A percentile compares a stretch with the other conserved stretches of the same genome.
Conservation (phyloP, 2,113 vertebrate genomes). For the Dinomys branickii region DNA sequence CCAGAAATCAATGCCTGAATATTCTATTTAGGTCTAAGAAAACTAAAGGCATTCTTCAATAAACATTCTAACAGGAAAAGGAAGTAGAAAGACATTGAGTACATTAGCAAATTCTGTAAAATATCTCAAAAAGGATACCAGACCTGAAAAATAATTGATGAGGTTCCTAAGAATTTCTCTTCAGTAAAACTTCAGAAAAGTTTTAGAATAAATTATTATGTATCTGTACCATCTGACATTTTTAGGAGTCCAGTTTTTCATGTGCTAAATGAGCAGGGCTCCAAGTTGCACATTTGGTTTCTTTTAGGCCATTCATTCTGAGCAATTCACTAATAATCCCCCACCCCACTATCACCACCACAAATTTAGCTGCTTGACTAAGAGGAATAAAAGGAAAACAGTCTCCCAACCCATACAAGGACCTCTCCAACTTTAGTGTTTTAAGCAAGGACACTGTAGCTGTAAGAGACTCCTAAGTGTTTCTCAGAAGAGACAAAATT, state of each 20-base stretch:
- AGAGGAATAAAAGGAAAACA: neutral
- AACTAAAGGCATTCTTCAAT: neutral
- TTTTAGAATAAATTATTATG: neutral
- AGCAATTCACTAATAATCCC: neutral
- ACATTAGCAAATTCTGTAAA: neutral
- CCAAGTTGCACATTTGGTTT: no score
- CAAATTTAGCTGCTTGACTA: neutral
- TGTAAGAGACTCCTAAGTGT: neutral
- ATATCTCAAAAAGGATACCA: neutral
- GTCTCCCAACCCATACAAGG: neutral
- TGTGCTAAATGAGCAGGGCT: neutral
- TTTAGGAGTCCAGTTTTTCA: neutral
- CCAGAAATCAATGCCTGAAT: neutral
- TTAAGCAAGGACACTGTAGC: no score
- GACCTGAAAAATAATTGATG: neutral
- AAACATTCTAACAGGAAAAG: neutral
- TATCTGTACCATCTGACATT: neutral
- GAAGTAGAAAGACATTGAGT: neutral
- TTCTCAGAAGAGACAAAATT: neutral
- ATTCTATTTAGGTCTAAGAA: neutral
- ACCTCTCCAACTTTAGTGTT: no score
- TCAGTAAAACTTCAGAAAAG: neutral
- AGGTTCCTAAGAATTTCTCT: neutral
- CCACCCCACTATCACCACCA: neutral
- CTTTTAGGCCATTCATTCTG: neutral